phyloP scores from a whole-genome alignment of 2,113 vertebrate genomes.

The Corythornis madagascariensis region DNA sequence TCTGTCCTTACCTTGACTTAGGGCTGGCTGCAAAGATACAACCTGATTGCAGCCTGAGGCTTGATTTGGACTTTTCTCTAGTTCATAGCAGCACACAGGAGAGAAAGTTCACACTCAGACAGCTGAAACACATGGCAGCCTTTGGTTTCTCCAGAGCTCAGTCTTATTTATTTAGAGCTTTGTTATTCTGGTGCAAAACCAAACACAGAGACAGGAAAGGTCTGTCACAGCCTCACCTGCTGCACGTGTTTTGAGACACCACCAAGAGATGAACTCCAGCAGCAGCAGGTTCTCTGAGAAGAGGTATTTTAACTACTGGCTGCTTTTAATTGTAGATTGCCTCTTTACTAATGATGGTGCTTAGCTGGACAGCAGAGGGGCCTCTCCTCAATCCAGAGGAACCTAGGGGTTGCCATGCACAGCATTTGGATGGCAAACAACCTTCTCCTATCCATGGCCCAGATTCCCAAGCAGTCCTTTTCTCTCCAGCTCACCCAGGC shows the following conservation, averaged over 20 bases:
- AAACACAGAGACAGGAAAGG: too few species aligned
- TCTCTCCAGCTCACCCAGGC: slow-evolving; percentile 28
- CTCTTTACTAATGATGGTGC: background rate
- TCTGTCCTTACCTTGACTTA: background rate
- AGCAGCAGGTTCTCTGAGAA: background rate
- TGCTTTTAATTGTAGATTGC: background rate
- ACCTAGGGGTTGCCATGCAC: background rate
- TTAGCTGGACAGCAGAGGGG: background rate
- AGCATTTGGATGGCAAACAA: background rate
- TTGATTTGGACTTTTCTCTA: background rate
- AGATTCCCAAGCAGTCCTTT: slow-evolving; percentile 2
- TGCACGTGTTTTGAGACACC: background rate
- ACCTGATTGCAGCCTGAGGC: background rate
- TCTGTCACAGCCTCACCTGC: background rate
- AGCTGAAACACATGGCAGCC: background rate
- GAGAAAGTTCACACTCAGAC: background rate
- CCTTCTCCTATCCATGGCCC: background rate
- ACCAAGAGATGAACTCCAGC: background rate
- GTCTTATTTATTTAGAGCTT: background rate
- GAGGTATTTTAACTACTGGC: background rate
- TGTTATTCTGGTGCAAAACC: background rate
- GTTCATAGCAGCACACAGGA: background rate
- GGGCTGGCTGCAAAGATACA: background rate
- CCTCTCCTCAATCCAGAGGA: background rate
- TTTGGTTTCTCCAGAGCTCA: background rate